Conservation (phyloP, 2,888 invertebrate genomes). For the Xylocampa areola region DNA sequence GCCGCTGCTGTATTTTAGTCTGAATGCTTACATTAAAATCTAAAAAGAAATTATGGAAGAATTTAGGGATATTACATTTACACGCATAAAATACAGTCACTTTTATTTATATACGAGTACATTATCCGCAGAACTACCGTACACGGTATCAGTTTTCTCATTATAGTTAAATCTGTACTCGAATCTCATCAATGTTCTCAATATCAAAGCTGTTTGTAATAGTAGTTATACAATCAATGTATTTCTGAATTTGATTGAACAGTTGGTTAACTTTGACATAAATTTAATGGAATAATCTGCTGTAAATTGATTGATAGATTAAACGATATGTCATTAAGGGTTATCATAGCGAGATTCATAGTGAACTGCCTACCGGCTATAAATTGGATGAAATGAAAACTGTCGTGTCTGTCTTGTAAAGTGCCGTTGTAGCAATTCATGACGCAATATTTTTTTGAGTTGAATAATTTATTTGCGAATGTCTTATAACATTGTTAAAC, state of each 20-base stretch:
- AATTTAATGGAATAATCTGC: constrained; percentile 12
- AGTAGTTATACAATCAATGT: constrained; percentile 1
- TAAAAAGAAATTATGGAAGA: no score
- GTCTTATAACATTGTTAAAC: no score
- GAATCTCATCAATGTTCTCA: background rate
- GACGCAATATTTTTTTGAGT: no score
- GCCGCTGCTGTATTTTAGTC: background rate
- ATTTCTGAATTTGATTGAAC: constrained; percentile 9
- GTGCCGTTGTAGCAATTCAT: no score
- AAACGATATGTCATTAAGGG: constrained; percentile 5
- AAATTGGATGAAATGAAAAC: constrained; percentile 7
- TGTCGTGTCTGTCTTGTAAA: no score
- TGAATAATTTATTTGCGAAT: no score
- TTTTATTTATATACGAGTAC: no score
- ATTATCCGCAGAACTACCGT: no score
- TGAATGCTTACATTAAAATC: background rate
- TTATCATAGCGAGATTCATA: constrained; percentile 22
- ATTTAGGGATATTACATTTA: no score
- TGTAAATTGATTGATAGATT: constrained; percentile 7
- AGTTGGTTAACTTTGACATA: constrained; percentile 10
- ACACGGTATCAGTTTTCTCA: background rate
- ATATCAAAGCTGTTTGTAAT: background rate
- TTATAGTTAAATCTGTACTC: background rate
- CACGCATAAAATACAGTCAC: no score
- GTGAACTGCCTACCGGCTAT: background rate